Base-by-base conservation (phyloP, 2,888 invertebrate genomes). In the Merodon equestris region DNA sequence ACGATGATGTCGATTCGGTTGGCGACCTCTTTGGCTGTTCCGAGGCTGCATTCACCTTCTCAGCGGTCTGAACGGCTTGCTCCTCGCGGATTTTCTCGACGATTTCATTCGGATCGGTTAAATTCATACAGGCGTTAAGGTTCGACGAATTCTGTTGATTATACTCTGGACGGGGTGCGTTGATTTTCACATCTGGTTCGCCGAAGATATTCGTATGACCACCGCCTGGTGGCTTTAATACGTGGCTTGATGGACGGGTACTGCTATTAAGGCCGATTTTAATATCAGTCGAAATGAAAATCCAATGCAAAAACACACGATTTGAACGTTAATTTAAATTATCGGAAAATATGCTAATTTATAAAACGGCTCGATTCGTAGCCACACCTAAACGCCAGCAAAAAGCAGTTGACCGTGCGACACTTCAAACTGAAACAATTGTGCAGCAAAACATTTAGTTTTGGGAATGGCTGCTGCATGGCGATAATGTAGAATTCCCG, bases 211-310 rank as follows among this genome's bases (percentile, higher is more conserved):
- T 92, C 27, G 92, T 92, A 86, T 93, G 92, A 0, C 92, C 93
- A 81, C 93, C 93, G 84, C 93, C 93, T 15, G 93, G 93, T 63
- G 93, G 93, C 84, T 93, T 92, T 51, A 93, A 90, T 84, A 94
- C 93, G 85, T 93, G 90, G 86, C 90, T 91, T 7, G 92, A 92
- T 82, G 88, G 85, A 82, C 91, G 89, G 68, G 89, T 84, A 73
- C 88, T 90, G 53, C 88, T 88, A 61, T 85, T 87, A 50, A 92
- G 89, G 51, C 92, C 92, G 84, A 92, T 90, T 88, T 91, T 91
- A 85, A 91, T 88, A 63, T 90, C 89, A 84, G 91, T 91, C 40
- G 92, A 63, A 64, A 45, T 51, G 7, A 42, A n/a, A n/a, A n/a
- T n/a, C n/a, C n/a, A n/a, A n/a, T n/a, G n/a, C n/a, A n/a, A n/a